Evolutionary conservation across 2,888 invertebrate species (phyloP), one percentile per base, ranked within the genome.

Genomic region (Microplitis deprimator): DNA sequence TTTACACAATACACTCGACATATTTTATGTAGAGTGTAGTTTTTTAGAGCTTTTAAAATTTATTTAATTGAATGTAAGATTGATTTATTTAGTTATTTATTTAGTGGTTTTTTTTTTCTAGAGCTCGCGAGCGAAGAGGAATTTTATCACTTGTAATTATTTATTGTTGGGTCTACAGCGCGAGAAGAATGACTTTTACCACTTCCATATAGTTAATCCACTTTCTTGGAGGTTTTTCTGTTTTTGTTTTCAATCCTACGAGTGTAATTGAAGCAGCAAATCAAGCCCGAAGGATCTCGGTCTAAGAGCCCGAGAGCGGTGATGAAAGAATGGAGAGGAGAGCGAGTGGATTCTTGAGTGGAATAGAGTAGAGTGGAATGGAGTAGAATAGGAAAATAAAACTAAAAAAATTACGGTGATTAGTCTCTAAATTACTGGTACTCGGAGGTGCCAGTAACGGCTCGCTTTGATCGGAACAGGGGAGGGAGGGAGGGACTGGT

Each of bases 401-500:
- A 77, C 50, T 64, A 70, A 67, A 79, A 69, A 77, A 62, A 74
- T 76, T 70, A 73, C 77, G 70, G 74, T 77, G 77, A 77, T 77
- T 77, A 77, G 77, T 71, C 77, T 75, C 77, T 77, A 77, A 77
- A 77, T 75, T 77, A 77, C 77, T 77, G 74, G 77, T 77, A 77
- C 77, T 77, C 74, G 77, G 74, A 77, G 77, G 77, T 77, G 77
- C 77, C 77, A 77, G 77, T 77, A 77, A 77, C 77, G 77, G 77
- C 77, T 77, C 73, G 77, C 74, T 77, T 77, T 77, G 77, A 77
- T 77, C 77, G 77, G 74, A 77, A 77, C 71, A 77, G 74, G 65
- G 65, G 67, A 68, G 60, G 74, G 60, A 65, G 67, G 68, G 60
- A 79, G 79, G 80, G 78, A 77, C 77, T 81, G 81, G 80, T 82